Evolutionary conservation across 2,113 vertebrate species (phyloP).

Genomic region (Progne subis): DNA sequence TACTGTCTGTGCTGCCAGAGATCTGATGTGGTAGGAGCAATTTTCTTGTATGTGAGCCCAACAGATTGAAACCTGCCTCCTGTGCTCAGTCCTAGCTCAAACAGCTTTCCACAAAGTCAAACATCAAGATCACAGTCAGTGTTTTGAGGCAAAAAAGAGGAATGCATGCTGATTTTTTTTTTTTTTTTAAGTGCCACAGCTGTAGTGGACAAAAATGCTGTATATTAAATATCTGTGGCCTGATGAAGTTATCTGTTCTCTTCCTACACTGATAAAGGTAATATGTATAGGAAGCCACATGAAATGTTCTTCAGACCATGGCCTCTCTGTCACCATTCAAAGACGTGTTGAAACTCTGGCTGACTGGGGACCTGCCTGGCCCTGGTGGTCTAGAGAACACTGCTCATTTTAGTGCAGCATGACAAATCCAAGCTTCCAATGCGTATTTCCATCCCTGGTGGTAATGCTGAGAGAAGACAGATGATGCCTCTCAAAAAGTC

Average conservation of each 20-base stretch:
- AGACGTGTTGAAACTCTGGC: accelerated
- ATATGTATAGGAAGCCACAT: not conserved
- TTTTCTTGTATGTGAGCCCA: not conserved
- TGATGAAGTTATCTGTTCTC: not conserved
- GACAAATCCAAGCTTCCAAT: not conserved
- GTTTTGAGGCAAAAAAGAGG: slow-evolving; percentile 7
- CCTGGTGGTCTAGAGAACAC: not conserved
- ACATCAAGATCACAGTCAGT: not conserved
- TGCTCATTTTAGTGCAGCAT: not conserved
- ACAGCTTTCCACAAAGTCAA: slow-evolving; percentile 16
- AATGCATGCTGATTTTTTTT: not conserved
- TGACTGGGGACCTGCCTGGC: not conserved
- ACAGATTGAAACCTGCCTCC: slow-evolving; percentile 16
- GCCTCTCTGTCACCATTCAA: not conserved
- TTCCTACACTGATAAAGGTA: not conserved
- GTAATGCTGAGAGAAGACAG: not conserved
- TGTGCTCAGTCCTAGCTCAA: not conserved
- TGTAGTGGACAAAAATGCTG: not conserved
- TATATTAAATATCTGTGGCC: not conserved
- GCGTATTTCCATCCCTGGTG: not conserved
- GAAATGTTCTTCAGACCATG: not conserved
- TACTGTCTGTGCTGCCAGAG: slow-evolving; percentile 20
- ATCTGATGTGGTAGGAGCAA: slow-evolving; percentile 13
- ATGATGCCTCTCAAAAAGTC: not conserved
- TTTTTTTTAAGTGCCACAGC: not conserved